Evolutionary conservation across 2,888 invertebrate genomes (phyloP).

Genomic region (Acrobasis repandana): DNA sequence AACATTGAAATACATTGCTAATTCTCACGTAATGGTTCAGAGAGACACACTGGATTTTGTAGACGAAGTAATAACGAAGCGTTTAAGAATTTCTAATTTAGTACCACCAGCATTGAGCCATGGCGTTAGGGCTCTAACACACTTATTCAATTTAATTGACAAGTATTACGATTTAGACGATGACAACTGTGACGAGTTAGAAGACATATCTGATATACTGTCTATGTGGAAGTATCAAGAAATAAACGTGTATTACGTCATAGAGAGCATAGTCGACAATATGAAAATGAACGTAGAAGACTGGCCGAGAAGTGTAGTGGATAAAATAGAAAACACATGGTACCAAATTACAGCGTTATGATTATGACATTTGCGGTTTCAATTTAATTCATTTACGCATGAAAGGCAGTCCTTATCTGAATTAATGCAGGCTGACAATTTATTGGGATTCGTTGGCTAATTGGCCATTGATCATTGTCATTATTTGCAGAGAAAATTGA

Average conservation of each 20-base stretch:
- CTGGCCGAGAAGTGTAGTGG: background rate
- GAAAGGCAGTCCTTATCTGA: background rate
- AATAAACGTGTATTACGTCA: background rate
- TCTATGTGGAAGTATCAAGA: slow-evolving; percentile 3
- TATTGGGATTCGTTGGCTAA: too few species aligned
- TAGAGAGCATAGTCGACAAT: slow-evolving; percentile 7
- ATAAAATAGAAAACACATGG: slow-evolving; percentile 1
- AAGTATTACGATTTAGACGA: slow-evolving; percentile 44
- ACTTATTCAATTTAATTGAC: slow-evolving; percentile 45
- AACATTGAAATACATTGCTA: slow-evolving; percentile 36
- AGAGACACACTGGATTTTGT: slow-evolving; percentile 53
- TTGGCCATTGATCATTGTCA: too few species aligned
- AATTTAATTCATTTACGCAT: background rate
- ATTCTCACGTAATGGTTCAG: slow-evolving; percentile 38
- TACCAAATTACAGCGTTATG: slow-evolving; percentile 10
- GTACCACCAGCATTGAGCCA: slow-evolving; percentile 39
- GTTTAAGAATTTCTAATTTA: slow-evolving; percentile 33
- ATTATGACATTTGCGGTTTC: background rate
- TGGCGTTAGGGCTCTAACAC: slow-evolving; percentile 35
- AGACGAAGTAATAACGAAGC: slow-evolving; percentile 51
- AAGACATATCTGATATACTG: slow-evolving; percentile 41
- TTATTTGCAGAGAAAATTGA: too few species aligned
- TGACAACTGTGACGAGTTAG: slow-evolving; percentile 40
- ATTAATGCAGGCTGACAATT: too few species aligned
- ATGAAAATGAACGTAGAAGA: slow-evolving; percentile 5